Conservation (phyloP, 2,797 vertebrate genomes). For the Cynodonichthys magdalenae region DNA sequence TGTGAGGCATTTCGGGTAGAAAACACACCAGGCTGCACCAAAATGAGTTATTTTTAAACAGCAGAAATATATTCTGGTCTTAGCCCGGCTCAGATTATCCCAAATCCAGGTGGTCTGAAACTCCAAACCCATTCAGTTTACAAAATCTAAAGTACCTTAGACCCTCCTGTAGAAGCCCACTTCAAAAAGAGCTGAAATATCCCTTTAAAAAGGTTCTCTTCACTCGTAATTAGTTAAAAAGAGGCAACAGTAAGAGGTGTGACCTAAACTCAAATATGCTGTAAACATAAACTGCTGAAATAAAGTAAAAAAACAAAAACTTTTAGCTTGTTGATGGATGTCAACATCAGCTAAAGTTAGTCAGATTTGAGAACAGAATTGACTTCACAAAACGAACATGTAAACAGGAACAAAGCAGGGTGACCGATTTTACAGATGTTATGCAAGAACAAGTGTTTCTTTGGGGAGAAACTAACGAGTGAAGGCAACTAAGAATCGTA, state of each 20-base stretch:
- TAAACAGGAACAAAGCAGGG: too few relatives aligned
- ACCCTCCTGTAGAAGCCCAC: too few relatives aligned
- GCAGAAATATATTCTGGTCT: too few relatives aligned
- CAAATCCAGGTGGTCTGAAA: too few relatives aligned
- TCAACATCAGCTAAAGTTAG: constrained; percentile 28
- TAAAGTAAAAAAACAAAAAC: neutral
- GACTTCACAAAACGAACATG: neutral
- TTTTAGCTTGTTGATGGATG: neutral
- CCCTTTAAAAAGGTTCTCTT: neutral
- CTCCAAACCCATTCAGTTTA: too few relatives aligned
- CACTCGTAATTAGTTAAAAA: neutral
- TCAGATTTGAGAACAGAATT: neutral
- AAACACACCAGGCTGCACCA: too few relatives aligned
- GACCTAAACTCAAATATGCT: neutral
- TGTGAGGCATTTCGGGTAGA: too few relatives aligned
- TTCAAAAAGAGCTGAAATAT: too few relatives aligned
- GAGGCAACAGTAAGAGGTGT: neutral
- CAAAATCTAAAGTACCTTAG: too few relatives aligned
- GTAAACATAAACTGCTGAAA: neutral
- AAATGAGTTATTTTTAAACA: too few relatives aligned
- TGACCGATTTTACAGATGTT: neutral
- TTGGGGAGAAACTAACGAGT: neutral
- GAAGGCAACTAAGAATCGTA: neutral
- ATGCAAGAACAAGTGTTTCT: neutral
- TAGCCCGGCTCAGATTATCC: too few relatives aligned